Evolutionary conservation across 2,797 vertebrate species (phyloP), one percentile per base, ranked within the genome.

Genomic region (Rallus crepitans): DNA sequence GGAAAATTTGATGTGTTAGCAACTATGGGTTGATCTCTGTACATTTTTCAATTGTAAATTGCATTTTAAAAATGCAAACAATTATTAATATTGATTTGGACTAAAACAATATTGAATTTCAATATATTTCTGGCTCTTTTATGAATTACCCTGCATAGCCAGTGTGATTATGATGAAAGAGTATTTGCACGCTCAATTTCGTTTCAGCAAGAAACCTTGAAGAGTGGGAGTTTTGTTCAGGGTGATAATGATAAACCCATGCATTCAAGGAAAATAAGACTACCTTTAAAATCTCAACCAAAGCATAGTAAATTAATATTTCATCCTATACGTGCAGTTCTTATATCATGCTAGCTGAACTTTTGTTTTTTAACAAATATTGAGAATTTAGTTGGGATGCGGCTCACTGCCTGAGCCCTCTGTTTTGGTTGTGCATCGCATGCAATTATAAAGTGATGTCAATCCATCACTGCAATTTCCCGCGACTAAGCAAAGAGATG

Each of bases 81-180:
- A 98, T 98, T 98, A 98, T 98, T 98, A 98, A 98, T 98, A 98
- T 98, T 98, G 98, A 98, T 98, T 97, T 96, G 96, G 96, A 97
- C 97, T 98, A 97, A 98, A 98, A 98, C 97, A 98, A 98, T 98
- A 98, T 98, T 98, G 98, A 98, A 97, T 98, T 98, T 98, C 98
- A 98, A 98, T 98, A 98, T 91, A 97, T 97, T 97, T 96, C 94
- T 91, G 88, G 96, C 97, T 97, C 95, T 97, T 98, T 98, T 98
- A 98, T 98, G 98, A 98, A 98, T 98, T 95, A 96, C 96, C 94
- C 94, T 81, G 96, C 96, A 93, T 92, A 94, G 95, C 89, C 66
- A 31, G 81, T 71, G 90, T 97, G 98, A 98, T 98, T 97, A 98
- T 98, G 98, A 98, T 98, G 95, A 97, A 98, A 92, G 96, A 97